These are phyloP conservation scores for Macrostomum lignano DNA, from an alignment of 1,140 invertebrate genomes.

Conservation along the genomic window DNA sequence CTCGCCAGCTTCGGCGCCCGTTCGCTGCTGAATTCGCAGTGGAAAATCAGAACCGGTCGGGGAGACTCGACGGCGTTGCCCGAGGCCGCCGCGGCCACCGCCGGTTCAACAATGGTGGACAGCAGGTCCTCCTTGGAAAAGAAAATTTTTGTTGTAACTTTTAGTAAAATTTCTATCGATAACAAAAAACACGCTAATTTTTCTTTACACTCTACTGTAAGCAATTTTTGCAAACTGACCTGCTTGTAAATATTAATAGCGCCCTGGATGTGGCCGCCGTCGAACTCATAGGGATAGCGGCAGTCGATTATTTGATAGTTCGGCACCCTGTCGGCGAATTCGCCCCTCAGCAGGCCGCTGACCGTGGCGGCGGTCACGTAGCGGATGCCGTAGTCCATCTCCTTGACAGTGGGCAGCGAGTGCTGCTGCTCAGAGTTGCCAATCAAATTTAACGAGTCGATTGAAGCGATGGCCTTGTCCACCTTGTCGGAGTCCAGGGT, in stretches of 20 bases:
- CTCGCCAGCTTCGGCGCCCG: conserved; percentile 52
- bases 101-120: neutral
- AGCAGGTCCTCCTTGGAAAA: neutral
- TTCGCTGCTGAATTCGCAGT: conserved; percentile 89
- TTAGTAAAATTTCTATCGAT: neutral
- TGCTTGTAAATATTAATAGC: conserved; percentile 54
- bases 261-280: conserved; percentile 59
- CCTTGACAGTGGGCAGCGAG: no score
- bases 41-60: conserved; percentile 51
- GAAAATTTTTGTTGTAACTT: neutral
- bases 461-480: no score
- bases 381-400: no score
- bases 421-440: no score
- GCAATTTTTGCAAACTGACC: no score
- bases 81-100: neutral
- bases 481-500: no score
- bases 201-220: neutral
- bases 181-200: neutral
- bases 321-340: no score
- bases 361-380: no score
- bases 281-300: conserved; percentile 79
- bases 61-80: neutral
- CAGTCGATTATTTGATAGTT: conserved; percentile 25
- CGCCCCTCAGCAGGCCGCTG: no score
- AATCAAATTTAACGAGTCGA: no score